Percentiles rank a stretch among this genome's conserved stretches.
Conservation (phyloP, 1,140 invertebrate species). For the Cardiocondyla obscurior region DNA sequence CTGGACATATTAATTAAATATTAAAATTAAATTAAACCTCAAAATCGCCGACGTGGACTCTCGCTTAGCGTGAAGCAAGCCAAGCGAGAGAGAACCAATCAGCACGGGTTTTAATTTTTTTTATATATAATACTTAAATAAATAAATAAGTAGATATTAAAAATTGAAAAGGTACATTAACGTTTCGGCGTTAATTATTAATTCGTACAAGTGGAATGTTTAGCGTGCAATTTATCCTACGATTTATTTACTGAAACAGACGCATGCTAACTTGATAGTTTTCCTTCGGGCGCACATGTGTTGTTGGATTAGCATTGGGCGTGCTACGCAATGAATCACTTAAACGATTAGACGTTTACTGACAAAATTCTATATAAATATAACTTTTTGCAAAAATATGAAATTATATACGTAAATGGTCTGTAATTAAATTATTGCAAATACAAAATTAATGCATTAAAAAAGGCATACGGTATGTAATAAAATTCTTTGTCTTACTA, state of each 20-base stretch:
- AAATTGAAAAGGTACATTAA: not conserved
- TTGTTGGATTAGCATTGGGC: not conserved
- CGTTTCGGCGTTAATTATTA: not conserved
- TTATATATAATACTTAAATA: no score
- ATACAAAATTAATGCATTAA: not conserved
- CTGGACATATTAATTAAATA: no score
- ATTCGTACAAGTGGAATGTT: not conserved
- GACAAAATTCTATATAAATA: not conserved
- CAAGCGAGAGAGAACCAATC: no score
- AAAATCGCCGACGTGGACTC: no score
- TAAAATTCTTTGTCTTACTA: not conserved
- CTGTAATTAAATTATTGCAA: not conserved
- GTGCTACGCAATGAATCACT: conserved; percentile 12
- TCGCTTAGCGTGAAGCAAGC: no score
- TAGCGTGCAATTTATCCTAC: not conserved
- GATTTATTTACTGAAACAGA: conserved; percentile 2
- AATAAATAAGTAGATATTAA: no score
- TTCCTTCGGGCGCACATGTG: not conserved
- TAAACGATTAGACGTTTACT: not conserved
- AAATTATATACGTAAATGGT: no score
- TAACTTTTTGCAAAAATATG: no score
- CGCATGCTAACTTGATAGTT: not conserved
- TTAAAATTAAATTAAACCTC: no score
- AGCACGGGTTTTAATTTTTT: no score
- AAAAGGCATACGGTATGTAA: no score